Evolutionary conservation across 2,888 invertebrate genomes (phyloP).

Genomic region (Phalangium opilio): DNA sequence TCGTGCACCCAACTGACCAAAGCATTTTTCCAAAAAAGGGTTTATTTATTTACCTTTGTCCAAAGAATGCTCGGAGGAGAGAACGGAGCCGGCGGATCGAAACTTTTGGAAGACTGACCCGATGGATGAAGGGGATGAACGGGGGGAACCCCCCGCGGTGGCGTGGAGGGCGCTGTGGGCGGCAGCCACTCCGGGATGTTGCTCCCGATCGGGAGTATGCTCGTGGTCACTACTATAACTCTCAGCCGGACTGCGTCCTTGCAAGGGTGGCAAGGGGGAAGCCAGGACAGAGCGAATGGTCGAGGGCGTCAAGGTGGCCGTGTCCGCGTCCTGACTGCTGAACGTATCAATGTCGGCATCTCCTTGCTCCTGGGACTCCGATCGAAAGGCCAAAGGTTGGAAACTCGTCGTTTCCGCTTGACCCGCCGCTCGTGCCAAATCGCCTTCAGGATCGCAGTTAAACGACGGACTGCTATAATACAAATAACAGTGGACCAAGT

Average conservation of each 20-base stretch:
- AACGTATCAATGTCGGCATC: constrained; percentile 7
- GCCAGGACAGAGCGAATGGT: constrained; percentile 14
- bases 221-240: constrained; percentile 15
- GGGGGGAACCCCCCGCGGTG: constrained; percentile 1
- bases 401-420: constrained; percentile 23
- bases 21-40: no score
- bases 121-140: constrained; percentile 1
- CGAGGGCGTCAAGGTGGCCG: constrained; percentile 17
- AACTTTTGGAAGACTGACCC: constrained; percentile 4
- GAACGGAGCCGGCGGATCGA: constrained; percentile 7
- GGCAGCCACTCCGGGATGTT: no score
- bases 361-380: constrained; percentile 16
- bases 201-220: constrained; percentile 14
- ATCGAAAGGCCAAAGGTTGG: constrained; percentile 13
- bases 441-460: constrained; percentile 50
- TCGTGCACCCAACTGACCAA: no score
- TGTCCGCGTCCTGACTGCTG: constrained; percentile 16
- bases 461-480: constrained; percentile 30
- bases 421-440: constrained; percentile 38
- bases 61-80: constrained; percentile 13
- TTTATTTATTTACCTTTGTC: no score
- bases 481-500: neutral
- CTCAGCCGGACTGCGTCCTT: constrained; percentile 17
- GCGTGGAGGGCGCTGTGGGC: no score
- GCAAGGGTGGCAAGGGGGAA: constrained; percentile 13